A percentile compares a stretch with the other conserved stretches of the same genome.
Conservation (phyloP, 1,140 invertebrate species). For the Drosophila sproati region DNA sequence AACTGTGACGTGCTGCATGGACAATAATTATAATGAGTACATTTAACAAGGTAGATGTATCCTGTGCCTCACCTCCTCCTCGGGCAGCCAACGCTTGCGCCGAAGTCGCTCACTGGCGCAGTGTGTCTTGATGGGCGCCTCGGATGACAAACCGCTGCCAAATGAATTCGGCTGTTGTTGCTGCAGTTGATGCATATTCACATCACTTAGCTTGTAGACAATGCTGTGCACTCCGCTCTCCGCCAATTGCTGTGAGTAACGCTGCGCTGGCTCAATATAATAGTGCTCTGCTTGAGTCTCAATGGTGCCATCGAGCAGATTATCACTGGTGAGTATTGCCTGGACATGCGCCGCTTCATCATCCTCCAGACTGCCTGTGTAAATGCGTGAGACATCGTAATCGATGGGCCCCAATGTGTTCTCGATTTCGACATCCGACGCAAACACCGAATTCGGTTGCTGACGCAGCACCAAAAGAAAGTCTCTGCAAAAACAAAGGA, state of each 20-base stretch:
- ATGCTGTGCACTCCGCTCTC: constrained; percentile 89
- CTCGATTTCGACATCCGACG: constrained; percentile 92
- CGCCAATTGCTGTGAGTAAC: constrained; percentile 88
- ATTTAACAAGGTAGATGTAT: not conserved
- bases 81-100: constrained; percentile 84
- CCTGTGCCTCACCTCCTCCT: constrained; percentile 62
- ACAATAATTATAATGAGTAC: constrained; percentile 33
- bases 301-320: constrained; percentile 95
- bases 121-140: constrained; percentile 62
- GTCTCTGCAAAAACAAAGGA: constrained; percentile 87
- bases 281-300: constrained; percentile 90
- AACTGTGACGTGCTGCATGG: constrained; percentile 68
- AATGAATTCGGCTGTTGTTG: constrained; percentile 34
- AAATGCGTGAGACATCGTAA: constrained; percentile 91
- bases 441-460: constrained; percentile 90
- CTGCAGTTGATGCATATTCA: constrained; percentile 85
- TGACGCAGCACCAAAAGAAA: constrained; percentile 91
- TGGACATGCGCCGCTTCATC: constrained; percentile 93
- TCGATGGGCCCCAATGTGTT: constrained; percentile 89
- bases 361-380: constrained; percentile 92
- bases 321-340: constrained; percentile 93
- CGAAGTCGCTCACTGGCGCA: constrained; percentile 81
- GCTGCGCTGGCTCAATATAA: constrained; percentile 93
- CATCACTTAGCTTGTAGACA: constrained; percentile 93
- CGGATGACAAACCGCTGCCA: constrained; percentile 50